Conservation (phyloP, 2,113 vertebrate species). For the Dendropsophus ebraccatus region DNA sequence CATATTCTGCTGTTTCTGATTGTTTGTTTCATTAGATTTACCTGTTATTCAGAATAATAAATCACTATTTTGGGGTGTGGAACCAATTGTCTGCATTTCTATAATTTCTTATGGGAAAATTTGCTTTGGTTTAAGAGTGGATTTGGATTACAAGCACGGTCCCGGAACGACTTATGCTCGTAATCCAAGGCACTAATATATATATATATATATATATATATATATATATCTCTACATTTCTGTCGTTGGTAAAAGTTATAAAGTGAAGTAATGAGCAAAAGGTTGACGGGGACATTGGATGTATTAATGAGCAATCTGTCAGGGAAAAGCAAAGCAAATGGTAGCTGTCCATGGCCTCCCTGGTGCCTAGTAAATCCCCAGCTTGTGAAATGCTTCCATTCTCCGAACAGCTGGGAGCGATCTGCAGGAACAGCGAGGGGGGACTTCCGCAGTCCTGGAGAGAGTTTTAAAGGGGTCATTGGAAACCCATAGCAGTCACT, state of each 20-base stretch:
- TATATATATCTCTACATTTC: too few species aligned
- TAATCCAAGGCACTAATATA: too few species aligned
- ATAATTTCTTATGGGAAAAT: too few species aligned
- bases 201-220: too few species aligned
- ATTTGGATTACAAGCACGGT: too few species aligned
- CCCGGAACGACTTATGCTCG: too few species aligned
- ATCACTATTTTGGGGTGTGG: too few species aligned
- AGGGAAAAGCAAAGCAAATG: not conserved
- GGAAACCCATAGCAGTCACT: not conserved
- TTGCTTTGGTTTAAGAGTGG: too few species aligned
- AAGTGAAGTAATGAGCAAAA: not conserved
- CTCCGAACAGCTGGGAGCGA: constrained; percentile 30
- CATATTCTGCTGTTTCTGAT: too few species aligned
- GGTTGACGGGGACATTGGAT: not conserved
- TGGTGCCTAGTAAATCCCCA: constrained; percentile 30
- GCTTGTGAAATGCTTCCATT: constrained; percentile 29
- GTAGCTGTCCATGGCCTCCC: not conserved
- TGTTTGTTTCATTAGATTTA: too few species aligned
- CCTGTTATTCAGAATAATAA: too few species aligned
- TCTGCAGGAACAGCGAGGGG: constrained; percentile 1
- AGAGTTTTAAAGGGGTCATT: not conserved
- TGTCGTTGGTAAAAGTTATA: not conserved
- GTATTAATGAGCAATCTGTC: constrained; percentile 18
- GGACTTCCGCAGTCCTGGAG: not conserved
- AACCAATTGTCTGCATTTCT: too few species aligned